phyloP scores from a whole-genome alignment of 2,113 vertebrate species.

The Bothrops jararaca region DNA sequence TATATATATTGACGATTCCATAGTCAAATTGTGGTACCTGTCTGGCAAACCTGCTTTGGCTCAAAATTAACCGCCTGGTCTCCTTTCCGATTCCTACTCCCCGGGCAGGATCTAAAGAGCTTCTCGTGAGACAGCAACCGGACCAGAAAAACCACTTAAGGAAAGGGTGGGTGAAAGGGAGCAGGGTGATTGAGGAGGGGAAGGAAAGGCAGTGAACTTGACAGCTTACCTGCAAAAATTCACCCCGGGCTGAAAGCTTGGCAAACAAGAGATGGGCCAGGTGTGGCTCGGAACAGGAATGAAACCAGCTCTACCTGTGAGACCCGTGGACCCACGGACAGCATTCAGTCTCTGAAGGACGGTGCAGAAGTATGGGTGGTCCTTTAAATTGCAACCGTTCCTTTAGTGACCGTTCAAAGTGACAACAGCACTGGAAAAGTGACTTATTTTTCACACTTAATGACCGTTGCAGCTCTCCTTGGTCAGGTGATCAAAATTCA shows the following conservation, averaged over 20 bases:
- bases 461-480: too few relatives aligned
- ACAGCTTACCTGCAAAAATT: slow-evolving; percentile 54
- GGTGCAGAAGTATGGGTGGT: neutral
- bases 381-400: neutral
- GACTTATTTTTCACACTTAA: too few relatives aligned
- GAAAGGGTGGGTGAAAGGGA: slow-evolving; percentile 1
- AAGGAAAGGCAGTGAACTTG: slow-evolving; percentile 5
- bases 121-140: slow-evolving; percentile 45
- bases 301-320: slow-evolving; percentile 20
- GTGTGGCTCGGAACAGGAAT: slow-evolving; percentile 44
- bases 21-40: too few relatives aligned
- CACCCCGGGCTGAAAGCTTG: slow-evolving; percentile 60
- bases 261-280: slow-evolving; percentile 55
- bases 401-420: neutral
- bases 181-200: neutral
- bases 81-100: slow-evolving; percentile 25
- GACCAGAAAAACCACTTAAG: slow-evolving; percentile 53
- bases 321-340: too few relatives aligned
- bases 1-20: too few relatives aligned
- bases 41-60: neutral
- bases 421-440: too few relatives aligned
- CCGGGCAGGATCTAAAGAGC: slow-evolving; percentile 41
- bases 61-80: slow-evolving; percentile 31
- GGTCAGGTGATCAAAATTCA: too few relatives aligned
- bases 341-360: neutral